Evolutionary conservation across 2,797 vertebrate species (phyloP).

Genomic region (Acanthurus lineatus): DNA sequence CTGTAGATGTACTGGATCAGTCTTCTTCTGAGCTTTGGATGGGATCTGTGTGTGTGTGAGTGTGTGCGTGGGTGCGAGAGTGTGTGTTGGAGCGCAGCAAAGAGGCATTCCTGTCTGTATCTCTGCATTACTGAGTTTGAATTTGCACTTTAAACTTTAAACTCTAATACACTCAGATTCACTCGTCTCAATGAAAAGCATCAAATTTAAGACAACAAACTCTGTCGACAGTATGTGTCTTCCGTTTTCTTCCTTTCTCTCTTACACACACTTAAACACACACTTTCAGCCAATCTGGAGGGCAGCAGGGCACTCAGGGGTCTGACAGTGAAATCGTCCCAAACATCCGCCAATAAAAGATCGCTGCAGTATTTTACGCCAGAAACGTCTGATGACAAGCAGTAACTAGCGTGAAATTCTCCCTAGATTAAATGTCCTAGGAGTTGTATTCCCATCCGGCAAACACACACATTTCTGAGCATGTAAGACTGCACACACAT

Average conservation of each 20-base stretch:
- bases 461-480: conserved; percentile 66
- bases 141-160: conserved; percentile 32
- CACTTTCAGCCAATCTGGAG: conserved; percentile 53
- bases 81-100: conserved; percentile 3
- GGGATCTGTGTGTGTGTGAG: conserved; percentile 40
- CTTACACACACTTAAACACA: conserved; percentile 29
- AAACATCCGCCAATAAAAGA: conserved; percentile 78
- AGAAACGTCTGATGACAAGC: conserved; percentile 86
- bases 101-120: conserved; percentile 13
- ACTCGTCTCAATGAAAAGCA: conserved; percentile 48
- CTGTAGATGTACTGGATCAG: conserved; percentile 67
- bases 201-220: conserved; percentile 45
- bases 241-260: conserved; percentile 7
- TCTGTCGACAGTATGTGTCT: conserved; percentile 19
- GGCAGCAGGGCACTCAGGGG: conserved; percentile 63
- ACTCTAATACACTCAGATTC: conserved; percentile 28
- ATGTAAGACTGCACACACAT: conserved; percentile 25
- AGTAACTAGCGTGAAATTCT: conserved; percentile 88
- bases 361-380: conserved; percentile 80
- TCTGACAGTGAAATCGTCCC: conserved; percentile 71
- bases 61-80: conserved; percentile 11
- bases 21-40: conserved; percentile 58
- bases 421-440: conserved; percentile 87
- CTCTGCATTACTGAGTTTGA: conserved; percentile 35
- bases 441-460: conserved; percentile 78